Base-by-base conservation (phyloP, 2,113 vertebrate species). In the Myodes glareolus region DNA sequence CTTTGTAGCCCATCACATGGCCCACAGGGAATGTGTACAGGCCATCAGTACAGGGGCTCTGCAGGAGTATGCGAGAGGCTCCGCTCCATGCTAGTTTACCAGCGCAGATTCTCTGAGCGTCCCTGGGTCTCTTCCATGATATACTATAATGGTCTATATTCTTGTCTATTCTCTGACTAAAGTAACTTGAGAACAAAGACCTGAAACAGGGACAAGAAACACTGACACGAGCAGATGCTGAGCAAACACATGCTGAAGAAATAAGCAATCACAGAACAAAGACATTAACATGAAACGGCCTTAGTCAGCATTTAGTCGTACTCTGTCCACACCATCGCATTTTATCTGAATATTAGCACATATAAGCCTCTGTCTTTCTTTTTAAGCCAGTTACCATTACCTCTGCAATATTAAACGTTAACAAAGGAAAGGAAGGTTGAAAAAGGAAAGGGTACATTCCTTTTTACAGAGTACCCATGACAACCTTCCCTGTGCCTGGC, bases 41-140 rank as follows among this genome's bases (percentile, higher is more conserved):
- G 42, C n/a, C 77, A 67, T 16, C 14, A 39, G 81, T 67, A n/a
- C 0, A 68, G 0, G 1, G 7, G 21, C 3, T 1, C 1, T 0
- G 36, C 31, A 55, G 87, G 47, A 47, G 7, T 25, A 6, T 4
- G 61, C 23, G 63, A 50, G 25, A 78, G 36, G 12, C 65, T 67
- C 86, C 29, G 50, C 19, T 82, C 33, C 45, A 47, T 36, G 67
- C 85, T 19, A 16, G 73, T 7, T 87, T 70, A 72, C 16, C 39
- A 47, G 63, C 61, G 63, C 77, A 85, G 16, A 84, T n/a, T 92
- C 85, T 76, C 70, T n/a, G 4, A 36, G 21, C 72, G 33, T 36
- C 73, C 36, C 73, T 90, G 75, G 36, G 45, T 78, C 72, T 61
- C 45, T 58, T 65, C 42, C 36, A 86, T n/a, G 55, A 5, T 1